Percentiles rank a stretch among this genome's conserved stretches.
These are phyloP conservation scores for Bufo bufo DNA, from an alignment of 2,113 vertebrate genomes.

Conservation along the genomic window DNA sequence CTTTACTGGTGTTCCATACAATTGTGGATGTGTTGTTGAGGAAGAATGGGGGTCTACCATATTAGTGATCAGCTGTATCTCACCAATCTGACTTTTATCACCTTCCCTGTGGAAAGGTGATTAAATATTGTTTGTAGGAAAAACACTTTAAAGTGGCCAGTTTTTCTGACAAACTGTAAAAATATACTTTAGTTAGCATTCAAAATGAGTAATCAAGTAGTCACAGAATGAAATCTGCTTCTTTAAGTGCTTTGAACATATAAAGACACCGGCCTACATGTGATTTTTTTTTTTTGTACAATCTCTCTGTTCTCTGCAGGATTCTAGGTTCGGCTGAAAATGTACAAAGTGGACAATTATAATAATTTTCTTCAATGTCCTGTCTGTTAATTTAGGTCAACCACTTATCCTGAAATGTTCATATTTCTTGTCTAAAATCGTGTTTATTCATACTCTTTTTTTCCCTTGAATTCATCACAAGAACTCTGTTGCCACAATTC, in stretches of 20 bases:
- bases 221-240: neutral
- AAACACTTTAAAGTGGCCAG: neutral
- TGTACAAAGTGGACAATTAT: slow-evolving; percentile 8
- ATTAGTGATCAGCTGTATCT: neutral
- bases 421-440: neutral
- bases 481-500: too few species aligned
- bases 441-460: neutral
- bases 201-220: neutral
- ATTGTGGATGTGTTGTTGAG: neutral
- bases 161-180: neutral
- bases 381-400: neutral
- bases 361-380: neutral
- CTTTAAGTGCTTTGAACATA: neutral
- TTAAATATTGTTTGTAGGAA: neutral
- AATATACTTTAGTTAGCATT: neutral
- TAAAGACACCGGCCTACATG: neutral
- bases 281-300: neutral
- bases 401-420: neutral
- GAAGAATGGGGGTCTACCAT: neutral
- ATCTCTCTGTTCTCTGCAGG: neutral
- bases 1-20: neutral
- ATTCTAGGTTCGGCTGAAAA: neutral
- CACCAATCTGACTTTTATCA: neutral
- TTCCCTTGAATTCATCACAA: neutral
- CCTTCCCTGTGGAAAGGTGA: neutral